Evolutionary conservation across 2,113 vertebrate species (phyloP).

Genomic region (Cyrtonyx montezumae): DNA sequence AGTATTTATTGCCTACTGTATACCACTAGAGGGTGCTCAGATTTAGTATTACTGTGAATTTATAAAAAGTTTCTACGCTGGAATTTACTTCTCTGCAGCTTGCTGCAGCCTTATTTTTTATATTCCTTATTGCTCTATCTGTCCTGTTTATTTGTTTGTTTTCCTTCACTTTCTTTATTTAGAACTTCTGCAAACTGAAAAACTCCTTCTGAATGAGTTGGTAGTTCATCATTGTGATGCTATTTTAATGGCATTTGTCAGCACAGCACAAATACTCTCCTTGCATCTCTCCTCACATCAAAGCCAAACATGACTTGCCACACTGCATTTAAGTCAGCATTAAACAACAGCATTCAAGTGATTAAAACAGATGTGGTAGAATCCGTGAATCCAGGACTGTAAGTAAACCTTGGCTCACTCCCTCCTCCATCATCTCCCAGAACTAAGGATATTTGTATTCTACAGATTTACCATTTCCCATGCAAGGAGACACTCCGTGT

Average conservation of each 20-base stretch:
- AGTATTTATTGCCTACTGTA: not conserved
- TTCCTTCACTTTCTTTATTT: not conserved
- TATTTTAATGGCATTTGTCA: not conserved
- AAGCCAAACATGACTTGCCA: not conserved
- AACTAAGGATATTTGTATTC: not conserved
- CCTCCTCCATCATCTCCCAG: not conserved
- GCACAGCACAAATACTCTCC: not conserved
- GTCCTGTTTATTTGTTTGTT: not conserved
- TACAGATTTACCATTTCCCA: not conserved
- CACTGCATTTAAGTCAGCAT: not conserved
- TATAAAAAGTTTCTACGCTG: not conserved
- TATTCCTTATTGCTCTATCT: not conserved
- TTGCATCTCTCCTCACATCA: rapidly evolving
- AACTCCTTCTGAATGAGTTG: not conserved
- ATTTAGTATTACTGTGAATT: not conserved
- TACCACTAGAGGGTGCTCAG: constrained; percentile 71
- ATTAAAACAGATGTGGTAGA: not conserved
- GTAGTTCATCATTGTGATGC: not conserved
- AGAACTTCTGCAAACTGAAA: not conserved
- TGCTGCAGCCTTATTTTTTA: not conserved
- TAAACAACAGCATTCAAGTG: not conserved
- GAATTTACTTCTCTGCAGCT: not conserved
- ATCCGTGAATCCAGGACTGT: not conserved
- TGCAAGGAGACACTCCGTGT: not conserved
- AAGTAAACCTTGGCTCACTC: not conserved